Conservation (phyloP, 2,113 vertebrate species). For the Aegithalos caudatus region DNA sequence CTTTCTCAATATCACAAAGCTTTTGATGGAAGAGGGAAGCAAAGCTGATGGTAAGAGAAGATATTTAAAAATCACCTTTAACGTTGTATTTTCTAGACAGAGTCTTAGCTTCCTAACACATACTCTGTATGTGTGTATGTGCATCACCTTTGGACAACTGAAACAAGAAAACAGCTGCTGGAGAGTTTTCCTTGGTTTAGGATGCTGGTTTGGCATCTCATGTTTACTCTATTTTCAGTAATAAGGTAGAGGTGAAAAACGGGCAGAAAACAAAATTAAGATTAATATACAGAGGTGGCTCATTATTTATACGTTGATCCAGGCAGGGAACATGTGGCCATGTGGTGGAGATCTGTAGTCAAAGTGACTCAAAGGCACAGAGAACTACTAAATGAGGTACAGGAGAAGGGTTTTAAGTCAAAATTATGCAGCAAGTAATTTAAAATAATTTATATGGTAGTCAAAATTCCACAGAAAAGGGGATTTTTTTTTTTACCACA, state of each 20-base stretch:
- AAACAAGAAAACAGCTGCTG: neutral
- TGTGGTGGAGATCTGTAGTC: neutral
- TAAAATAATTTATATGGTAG: neutral
- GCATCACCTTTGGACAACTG: neutral
- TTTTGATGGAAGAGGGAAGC: conserved; percentile 85
- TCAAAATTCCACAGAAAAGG: neutral
- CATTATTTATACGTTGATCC: neutral
- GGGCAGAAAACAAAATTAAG: neutral
- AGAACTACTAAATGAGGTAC: neutral
- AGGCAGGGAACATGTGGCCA: rapidly evolving
- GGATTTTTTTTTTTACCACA: neutral
- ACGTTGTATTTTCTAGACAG: neutral
- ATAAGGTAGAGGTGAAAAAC: neutral
- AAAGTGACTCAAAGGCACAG: neutral
- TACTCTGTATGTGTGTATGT: neutral
- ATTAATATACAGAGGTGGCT: neutral
- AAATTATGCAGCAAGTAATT: neutral
- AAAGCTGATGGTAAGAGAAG: conserved; percentile 83
- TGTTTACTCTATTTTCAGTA: neutral
- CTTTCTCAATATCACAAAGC: conserved; percentile 81
- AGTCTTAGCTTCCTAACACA: neutral
- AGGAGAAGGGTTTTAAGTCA: neutral
- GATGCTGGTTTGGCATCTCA: neutral
- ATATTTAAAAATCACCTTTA: neutral
- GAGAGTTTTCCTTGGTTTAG: neutral